These are phyloP conservation scores for Thaleichthys pacificus DNA, from an alignment of 2,797 vertebrate genomes.

Conservation along the genomic window DNA sequence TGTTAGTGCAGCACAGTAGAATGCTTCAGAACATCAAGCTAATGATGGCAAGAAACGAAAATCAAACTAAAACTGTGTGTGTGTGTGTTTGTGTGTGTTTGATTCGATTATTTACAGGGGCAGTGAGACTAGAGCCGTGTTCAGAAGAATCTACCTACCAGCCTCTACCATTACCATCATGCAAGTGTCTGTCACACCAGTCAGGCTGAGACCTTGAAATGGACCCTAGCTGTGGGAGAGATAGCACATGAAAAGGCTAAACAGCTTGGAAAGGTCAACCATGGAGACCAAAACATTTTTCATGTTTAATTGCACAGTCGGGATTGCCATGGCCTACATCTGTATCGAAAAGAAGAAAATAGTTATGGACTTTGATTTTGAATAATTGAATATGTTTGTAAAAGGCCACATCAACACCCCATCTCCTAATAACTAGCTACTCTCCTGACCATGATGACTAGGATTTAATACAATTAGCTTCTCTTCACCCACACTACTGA, in stretches of 20 bases:
- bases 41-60: too few species aligned
- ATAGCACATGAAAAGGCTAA: conserved; percentile 30
- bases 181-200: conserved; percentile 37
- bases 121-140: conserved; percentile 12
- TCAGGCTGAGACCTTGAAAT: conserved; percentile 23
- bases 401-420: too few species aligned
- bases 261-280: conserved; percentile 51
- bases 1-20: background rate
- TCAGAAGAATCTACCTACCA: conserved; percentile 2
- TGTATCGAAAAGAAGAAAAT: background rate
- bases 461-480: background rate
- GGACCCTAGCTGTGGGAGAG: conserved; percentile 26
- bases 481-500: background rate
- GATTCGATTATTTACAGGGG: conserved; percentile 27
- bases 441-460: too few species aligned
- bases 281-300: conserved; percentile 22
- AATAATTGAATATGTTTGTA: background rate
- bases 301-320: conserved; percentile 33
- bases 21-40: background rate
- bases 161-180: conserved; percentile 10
- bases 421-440: too few species aligned
- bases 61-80: background rate
- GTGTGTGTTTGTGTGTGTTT: conserved; percentile 10
- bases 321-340: conserved; percentile 7
- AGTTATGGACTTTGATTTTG: background rate